Conservation (phyloP, 2,888 invertebrate genomes). For the Caenorhabditis sp. region DNA sequence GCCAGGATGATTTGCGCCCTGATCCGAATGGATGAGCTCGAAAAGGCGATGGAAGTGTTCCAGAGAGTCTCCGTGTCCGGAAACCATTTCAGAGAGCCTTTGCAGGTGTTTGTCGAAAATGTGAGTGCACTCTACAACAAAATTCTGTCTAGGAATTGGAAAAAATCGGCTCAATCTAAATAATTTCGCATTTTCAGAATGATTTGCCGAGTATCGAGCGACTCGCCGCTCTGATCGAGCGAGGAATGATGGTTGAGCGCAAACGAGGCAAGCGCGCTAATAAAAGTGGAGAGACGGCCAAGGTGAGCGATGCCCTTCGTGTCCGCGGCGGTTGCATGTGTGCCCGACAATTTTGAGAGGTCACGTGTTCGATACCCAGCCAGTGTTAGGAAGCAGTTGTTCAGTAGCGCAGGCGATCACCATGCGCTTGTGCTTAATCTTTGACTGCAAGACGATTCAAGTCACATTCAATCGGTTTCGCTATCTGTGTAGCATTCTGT, state of each 20-base stretch:
- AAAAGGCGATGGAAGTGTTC: slow-evolving; percentile 37
- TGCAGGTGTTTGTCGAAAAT: slow-evolving; percentile 23
- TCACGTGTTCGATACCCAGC: slow-evolving; percentile 30
- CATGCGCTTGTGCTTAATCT: slow-evolving; percentile 54
- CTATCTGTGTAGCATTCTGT: slow-evolving; percentile 54
- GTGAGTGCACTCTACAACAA: slow-evolving; percentile 3
- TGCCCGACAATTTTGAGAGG: background rate
- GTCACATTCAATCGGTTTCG: slow-evolving; percentile 57
- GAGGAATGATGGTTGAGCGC: slow-evolving; percentile 51
- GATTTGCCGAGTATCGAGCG: slow-evolving; percentile 47
- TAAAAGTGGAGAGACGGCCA: slow-evolving; percentile 8
- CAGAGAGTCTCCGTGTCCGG: slow-evolving; percentile 48
- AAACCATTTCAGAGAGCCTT: slow-evolving; percentile 34
- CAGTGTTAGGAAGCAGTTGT: slow-evolving; percentile 45
- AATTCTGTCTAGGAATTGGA: no score
- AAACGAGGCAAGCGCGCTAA: slow-evolving; percentile 19
- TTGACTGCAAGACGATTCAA: slow-evolving; percentile 45
- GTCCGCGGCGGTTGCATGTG: slow-evolving; percentile 11
- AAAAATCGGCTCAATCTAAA: no score
- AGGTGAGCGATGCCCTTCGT: slow-evolving; percentile 32
- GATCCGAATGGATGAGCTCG: slow-evolving; percentile 23
- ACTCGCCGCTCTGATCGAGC: slow-evolving; percentile 33
- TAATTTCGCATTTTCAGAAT: slow-evolving; percentile 33
- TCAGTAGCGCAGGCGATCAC: slow-evolving; percentile 55
- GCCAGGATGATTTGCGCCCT: slow-evolving; percentile 50